Evolutionary conservation across 2,113 vertebrate species (phyloP), one percentile per base, ranked within the genome.

Genomic region (Trogon surrucura): DNA sequence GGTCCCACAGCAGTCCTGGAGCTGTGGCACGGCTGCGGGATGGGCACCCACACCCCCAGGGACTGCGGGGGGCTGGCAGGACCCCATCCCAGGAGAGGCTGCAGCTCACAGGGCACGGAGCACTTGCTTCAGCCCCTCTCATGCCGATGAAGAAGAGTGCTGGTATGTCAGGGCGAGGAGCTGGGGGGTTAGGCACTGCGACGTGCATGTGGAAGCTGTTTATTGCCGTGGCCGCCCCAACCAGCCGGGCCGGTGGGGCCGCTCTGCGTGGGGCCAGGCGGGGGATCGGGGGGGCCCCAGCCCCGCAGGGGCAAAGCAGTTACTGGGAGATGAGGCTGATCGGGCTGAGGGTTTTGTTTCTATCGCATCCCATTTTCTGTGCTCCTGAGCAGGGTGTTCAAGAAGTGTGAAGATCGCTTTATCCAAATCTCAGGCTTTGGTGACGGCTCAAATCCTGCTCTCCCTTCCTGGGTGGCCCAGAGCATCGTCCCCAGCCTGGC

Each of bases 41-140:
- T 4, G 29, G 29, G 17, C 13, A 60, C 51, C 26, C 4, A 4
- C 56, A 38, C 4, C 26, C 32, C 51, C 17, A 14, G 36, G 51
- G 30, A n/a, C 15, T 0, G 0, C 0, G 0, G 23, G 54, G 30
- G 8, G 36, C 45, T 60, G 2, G 0, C 4, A 9, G 44, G 26
- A 69, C 38, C 67, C 50, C 3, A 0, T 57, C 61, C 45, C 67
- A 58, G 66, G 64, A 54, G 77, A 27, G 53, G 44, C 48, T 32
- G 62, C 80, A 77, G 36, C 30, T 72, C 3, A 1, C 23, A 50
- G 56, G 56, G 5, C 1, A 18, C 3, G 2, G 4, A 45, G 48
- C 11, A 19, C 27, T 26, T 2, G 61, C 53, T 75, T 72, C 6
- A 0, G 67, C 86, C 53, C 56, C 71, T 75, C 0, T 0, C 54